Evolutionary conservation across 2,797 vertebrate genomes (phyloP), one percentile per base, ranked within the genome.

Genomic region (Sardinella longiceps): DNA sequence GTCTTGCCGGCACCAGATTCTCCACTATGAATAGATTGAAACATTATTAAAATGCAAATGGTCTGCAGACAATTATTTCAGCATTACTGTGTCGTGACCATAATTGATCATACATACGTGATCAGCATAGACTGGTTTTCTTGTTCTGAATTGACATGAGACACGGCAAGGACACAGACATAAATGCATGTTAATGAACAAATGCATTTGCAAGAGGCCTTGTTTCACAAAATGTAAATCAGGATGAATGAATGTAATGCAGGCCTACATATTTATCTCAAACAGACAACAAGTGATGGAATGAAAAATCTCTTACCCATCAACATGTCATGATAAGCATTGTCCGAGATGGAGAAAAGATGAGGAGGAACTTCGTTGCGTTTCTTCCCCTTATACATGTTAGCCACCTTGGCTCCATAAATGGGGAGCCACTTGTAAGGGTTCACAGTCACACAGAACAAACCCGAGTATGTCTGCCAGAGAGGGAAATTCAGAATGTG

Each of bases 101-200:
- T 43, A n/a, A 37, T 20, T 39, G 48, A 80, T 37, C 45, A 84
- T 46, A 91, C 94, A 94, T 93, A 95, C 90, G 92, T 96, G 91
- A 95, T 96, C 89, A 96, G 93, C 94, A 94, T 94, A 15, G 94
- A 95, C 92, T 95, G 95, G 92, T 96, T 95, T 89, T 95, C 92
- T 23, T 92, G 87, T 83, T 95, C 94, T 95, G 45, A 46, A 82
- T 37, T 80, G 20, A 53, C 51, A 53, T 53, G 51, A 82, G 14
- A 84, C 23, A 60, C 25, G n/a, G 39, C 18, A 43, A 77, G 63
- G 70, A 77, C 33, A 77, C 80, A 81, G 15, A 25, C 33, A 23
- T 80, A 46, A 82, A 51, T 33, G 28, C 23, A 20, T 53, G 70
- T 37, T 37, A 6, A n/a, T 23, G 28, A 6, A n/a, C 5, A 18